These are phyloP conservation scores for Drosophila diplacantha DNA, from an alignment of 2,888 invertebrate genomes.

Conservation along the genomic window DNA sequence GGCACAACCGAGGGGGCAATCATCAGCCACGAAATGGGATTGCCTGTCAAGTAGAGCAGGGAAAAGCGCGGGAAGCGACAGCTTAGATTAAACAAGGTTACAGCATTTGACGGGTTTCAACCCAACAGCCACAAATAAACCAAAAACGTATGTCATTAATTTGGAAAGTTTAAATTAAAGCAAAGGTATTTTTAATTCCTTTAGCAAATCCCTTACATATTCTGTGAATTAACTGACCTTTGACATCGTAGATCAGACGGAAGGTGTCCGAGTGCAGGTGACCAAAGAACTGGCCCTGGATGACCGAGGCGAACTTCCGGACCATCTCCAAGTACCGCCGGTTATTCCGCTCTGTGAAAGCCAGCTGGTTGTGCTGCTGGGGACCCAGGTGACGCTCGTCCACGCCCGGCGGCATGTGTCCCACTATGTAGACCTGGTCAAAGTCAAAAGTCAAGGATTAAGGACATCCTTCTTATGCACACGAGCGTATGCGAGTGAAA, in stretches of 20 bases:
- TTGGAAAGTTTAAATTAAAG: background rate
- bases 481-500: slow-evolving; percentile 1
- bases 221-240: slow-evolving; percentile 80
- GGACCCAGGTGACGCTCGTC: slow-evolving; percentile 87
- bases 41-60: slow-evolving; percentile 79
- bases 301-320: slow-evolving; percentile 87
- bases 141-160: background rate
- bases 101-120: background rate
- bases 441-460: slow-evolving; percentile 49
- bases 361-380: slow-evolving; percentile 80
- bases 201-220: background rate
- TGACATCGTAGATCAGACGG: slow-evolving; percentile 87
- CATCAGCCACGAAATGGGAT: slow-evolving; percentile 91
- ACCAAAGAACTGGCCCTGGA: slow-evolving; percentile 94
- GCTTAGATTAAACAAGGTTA: slow-evolving; percentile 1
- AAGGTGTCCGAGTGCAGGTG: slow-evolving; percentile 95
- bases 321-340: slow-evolving; percentile 86
- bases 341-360: slow-evolving; percentile 87
- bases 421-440: slow-evolving; percentile 90
- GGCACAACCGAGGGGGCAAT: slow-evolving; percentile 94
- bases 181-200: background rate
- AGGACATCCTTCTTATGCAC: too few species aligned
- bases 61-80: background rate
- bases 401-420: slow-evolving; percentile 93
- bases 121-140: background rate